A percentile compares a stretch with the other conserved stretches of the same genome.
phyloP scores from a whole-genome alignment of 2,888 invertebrate species.

The Ormia ochracea region DNA sequence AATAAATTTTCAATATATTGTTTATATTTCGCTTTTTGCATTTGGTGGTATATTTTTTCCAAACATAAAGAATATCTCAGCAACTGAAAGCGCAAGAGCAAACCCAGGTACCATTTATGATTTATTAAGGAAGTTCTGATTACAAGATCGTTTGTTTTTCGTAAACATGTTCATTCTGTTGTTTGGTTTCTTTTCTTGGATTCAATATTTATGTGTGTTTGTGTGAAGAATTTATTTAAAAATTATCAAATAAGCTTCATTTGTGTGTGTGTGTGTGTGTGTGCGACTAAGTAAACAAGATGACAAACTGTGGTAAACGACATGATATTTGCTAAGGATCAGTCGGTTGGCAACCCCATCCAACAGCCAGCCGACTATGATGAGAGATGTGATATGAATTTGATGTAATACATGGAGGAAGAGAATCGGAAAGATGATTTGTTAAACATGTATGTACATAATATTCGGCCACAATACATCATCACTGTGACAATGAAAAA shows the following conservation, averaged over 20 bases:
- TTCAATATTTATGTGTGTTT: slow-evolving; percentile 6
- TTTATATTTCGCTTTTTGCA: not conserved
- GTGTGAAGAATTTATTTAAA: slow-evolving; percentile 18
- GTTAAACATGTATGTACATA: slow-evolving; percentile 63
- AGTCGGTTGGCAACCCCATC: slow-evolving; percentile 44
- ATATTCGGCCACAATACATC: slow-evolving; percentile 56
- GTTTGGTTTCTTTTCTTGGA: not conserved
- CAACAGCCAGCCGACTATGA: not conserved
- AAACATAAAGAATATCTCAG: not conserved
- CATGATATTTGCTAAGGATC: slow-evolving; percentile 24
- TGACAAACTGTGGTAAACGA: slow-evolving; percentile 37
- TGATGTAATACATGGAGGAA: slow-evolving; percentile 35
- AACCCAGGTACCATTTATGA: slow-evolving; percentile 69
- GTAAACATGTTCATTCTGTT: slow-evolving; percentile 30
- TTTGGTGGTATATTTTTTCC: not conserved
- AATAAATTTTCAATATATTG: slow-evolving; percentile 35
- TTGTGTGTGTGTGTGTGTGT: slow-evolving; percentile 37
- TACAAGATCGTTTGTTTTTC: slow-evolving; percentile 70
- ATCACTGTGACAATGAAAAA: slow-evolving; percentile 65
- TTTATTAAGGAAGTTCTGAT: slow-evolving; percentile 76
- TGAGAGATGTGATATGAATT: slow-evolving; percentile 32
- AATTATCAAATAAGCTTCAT: slow-evolving; percentile 16
- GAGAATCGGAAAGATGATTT: slow-evolving; percentile 57
- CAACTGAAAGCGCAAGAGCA: slow-evolving; percentile 13
- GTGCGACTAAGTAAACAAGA: slow-evolving; percentile 10